These are phyloP conservation scores for Falco peregrinus DNA, from an alignment of 2,797 vertebrate genomes.

Conservation along the genomic window DNA sequence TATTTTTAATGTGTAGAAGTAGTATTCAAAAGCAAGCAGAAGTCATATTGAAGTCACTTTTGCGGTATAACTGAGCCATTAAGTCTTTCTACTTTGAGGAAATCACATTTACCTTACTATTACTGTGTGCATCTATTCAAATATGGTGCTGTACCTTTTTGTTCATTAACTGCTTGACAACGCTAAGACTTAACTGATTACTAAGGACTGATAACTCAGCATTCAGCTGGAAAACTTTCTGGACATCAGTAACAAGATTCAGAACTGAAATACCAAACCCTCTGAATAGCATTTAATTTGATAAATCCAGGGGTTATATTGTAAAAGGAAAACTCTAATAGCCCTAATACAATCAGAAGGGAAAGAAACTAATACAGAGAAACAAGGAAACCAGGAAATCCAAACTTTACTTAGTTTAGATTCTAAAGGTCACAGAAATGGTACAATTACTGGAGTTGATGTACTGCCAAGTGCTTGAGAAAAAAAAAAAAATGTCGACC, in stretches of 20 bases:
- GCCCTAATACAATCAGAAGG: not conserved
- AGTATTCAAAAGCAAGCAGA: not conserved
- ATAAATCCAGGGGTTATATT: not conserved
- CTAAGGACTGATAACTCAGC: not conserved
- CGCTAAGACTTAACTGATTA: not conserved
- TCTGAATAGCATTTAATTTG: conserved; percentile 2
- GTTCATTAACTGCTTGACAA: not conserved
- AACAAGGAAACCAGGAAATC: conserved; percentile 16
- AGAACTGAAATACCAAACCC: not conserved
- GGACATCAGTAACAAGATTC: not conserved
- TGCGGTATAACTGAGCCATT: not conserved
- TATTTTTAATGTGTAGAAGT: not conserved
- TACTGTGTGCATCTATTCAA: not conserved
- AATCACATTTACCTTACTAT: not conserved
- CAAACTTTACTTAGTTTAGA: conserved; percentile 23
- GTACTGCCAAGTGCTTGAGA: not conserved
- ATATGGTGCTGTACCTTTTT: not conserved
- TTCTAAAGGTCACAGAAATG: conserved; percentile 39
- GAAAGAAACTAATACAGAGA: conserved; percentile 9
- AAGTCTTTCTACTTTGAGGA: not conserved
- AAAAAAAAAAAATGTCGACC: not conserved
- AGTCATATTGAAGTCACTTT: not conserved
- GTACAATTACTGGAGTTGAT: not conserved
- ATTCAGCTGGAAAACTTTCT: not conserved
- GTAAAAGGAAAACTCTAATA: not conserved